Base-by-base conservation (phyloP, 2,797 vertebrate genomes). In the Atherinosoma microstoma region DNA sequence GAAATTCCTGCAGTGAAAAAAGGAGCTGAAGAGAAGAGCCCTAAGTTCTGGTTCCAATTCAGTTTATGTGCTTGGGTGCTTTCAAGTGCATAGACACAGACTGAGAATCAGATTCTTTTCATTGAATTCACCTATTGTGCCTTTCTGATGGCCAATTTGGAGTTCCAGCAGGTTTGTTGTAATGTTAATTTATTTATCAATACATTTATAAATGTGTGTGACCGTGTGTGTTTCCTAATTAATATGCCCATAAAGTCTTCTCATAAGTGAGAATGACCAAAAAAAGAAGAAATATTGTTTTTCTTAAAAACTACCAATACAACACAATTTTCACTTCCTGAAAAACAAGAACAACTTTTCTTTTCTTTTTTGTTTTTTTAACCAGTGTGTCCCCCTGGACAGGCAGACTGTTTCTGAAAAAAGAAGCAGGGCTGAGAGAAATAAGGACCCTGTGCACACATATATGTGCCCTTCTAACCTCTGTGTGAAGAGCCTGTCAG, bases 1-100 rank as follows among this genome's bases (percentile, higher is more conserved):
- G 75, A 90, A 84, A 92, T 87, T 88, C 86, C 80, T 87, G 84
- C 80, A 83, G 73, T 83, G 67, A 68, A 78, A 87, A 86, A 45
- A 40, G 13, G 57, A 61, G 73, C 57, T 57, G 32, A 77, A 62
- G 24, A 74, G 58, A 63, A 71, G 58, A 67, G 45, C 56, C 59
- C 32, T 0, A 4, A 58, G 36, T 73, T 68, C 58, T 30, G 27
- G 42, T 80, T 67, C 65, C 32, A 51, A 68, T 22, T 65, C 38
- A 47, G 53, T 64, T 64, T 30, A 58, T 53, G 63, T 42, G 59
- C 75, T 67, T 42, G 63, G 67, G 63, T 12, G 12, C 6, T 27
- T 60, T 40, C 22, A 38, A 74, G 58, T 64, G 6, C 16, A 42
- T 20, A 61, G 12, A 56, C 42, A 70, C 67, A 47, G 18, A 47